Conservation (phyloP, 2,888 invertebrate genomes). For the Liopterus haemorrhoidalis region DNA sequence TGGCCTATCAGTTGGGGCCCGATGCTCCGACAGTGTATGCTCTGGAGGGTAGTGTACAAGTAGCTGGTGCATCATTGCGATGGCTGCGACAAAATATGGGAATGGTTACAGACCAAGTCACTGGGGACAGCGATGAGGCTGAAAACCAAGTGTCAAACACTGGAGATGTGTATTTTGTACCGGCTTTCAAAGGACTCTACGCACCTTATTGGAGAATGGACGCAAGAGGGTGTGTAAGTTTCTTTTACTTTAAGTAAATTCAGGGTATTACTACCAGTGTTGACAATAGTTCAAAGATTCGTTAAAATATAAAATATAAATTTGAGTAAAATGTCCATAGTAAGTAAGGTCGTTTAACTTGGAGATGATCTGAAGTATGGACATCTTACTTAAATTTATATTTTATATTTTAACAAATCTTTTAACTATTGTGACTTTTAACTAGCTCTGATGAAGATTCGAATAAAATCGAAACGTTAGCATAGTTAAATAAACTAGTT, state of each 20-base stretch:
- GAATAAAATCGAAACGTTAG: too few relatives aligned
- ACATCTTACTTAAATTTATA: too few relatives aligned
- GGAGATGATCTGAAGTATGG: too few relatives aligned
- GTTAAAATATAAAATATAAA: too few relatives aligned
- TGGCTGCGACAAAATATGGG: conserved; percentile 91
- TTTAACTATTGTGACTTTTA: too few relatives aligned
- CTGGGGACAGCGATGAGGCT: conserved; percentile 58
- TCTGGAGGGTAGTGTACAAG: conserved; percentile 92
- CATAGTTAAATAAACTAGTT: too few relatives aligned
- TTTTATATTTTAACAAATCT: too few relatives aligned
- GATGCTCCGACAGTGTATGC: conserved; percentile 79
- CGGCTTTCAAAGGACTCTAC: conserved; percentile 93
- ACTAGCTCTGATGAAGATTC: too few relatives aligned
- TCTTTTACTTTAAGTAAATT: conserved; percentile 30
- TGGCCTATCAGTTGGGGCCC: conserved; percentile 89
- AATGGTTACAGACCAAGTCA: conserved; percentile 69
- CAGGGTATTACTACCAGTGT: too few relatives aligned
- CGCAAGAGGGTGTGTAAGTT: conserved; percentile 73
- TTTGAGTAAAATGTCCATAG: too few relatives aligned
- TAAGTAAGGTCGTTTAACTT: too few relatives aligned
- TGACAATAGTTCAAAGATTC: too few relatives aligned
- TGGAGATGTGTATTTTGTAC: conserved; percentile 96
- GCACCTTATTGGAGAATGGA: conserved; percentile 98
- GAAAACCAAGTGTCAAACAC: conserved; percentile 68
- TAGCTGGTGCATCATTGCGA: conserved; percentile 85